Evolutionary conservation across 2,888 invertebrate species (phyloP).

Genomic region (Kuschelorhynchus macadamiae): DNA sequence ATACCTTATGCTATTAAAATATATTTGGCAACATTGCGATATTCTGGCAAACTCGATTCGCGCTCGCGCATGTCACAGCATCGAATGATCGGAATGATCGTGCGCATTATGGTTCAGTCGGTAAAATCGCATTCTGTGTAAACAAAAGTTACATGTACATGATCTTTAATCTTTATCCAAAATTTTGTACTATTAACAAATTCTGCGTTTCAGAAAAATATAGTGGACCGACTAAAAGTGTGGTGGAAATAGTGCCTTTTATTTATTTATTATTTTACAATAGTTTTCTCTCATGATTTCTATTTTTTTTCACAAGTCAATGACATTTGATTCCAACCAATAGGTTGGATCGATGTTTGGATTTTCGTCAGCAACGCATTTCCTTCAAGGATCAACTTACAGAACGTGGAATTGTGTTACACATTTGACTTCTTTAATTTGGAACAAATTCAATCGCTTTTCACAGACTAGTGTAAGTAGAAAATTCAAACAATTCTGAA

Average conservation of each 20-base stretch:
- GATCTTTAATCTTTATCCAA: neutral
- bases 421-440: slow-evolving; percentile 60
- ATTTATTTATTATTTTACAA: neutral
- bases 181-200: neutral
- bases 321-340: slow-evolving; percentile 62
- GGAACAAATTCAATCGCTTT: slow-evolving; percentile 73
- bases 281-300: slow-evolving; percentile 49
- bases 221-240: neutral
- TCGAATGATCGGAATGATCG: too few species aligned
- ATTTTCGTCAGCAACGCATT: slow-evolving; percentile 76
- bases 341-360: slow-evolving; percentile 80
- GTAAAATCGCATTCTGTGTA: slow-evolving; percentile 7
- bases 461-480: slow-evolving; percentile 65
- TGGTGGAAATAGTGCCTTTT: neutral
- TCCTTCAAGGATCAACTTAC: slow-evolving; percentile 78
- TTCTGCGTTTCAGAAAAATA: neutral
- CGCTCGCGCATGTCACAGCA: too few species aligned
- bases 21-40: too few species aligned
- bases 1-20: too few species aligned
- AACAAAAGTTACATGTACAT: slow-evolving; percentile 17
- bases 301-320: slow-evolving; percentile 51
- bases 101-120: too few species aligned
- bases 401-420: slow-evolving; percentile 77
- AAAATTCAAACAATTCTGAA: slow-evolving; percentile 11
- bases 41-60: too few species aligned